Conservation (phyloP, 2,113 vertebrate species). For the Xyrauchen texanus region DNA sequence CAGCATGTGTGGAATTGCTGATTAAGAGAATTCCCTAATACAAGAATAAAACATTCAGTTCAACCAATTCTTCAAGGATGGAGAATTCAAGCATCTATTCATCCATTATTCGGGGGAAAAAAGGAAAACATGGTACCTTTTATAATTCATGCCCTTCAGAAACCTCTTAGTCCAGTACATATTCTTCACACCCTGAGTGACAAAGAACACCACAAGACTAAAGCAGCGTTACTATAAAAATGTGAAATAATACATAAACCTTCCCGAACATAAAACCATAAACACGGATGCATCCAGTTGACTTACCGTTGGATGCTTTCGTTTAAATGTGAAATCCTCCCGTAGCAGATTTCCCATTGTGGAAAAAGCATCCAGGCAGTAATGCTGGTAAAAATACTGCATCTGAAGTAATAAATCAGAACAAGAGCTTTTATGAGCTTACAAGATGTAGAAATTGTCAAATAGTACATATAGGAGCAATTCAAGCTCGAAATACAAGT, state of each 20-base stretch:
- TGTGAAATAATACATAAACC: not conserved
- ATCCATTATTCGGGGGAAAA: not conserved
- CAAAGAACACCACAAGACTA: not conserved
- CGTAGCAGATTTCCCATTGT: constrained; percentile 72
- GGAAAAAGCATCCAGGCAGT: constrained; percentile 74
- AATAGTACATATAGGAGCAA: no score
- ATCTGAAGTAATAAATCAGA: constrained; percentile 65
- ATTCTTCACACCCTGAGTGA: constrained; percentile 15
- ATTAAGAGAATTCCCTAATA: no score
- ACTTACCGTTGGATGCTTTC: constrained; percentile 26
- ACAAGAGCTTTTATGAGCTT: not conserved
- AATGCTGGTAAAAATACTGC: constrained; percentile 74
- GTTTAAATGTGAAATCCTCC: constrained; percentile 67
- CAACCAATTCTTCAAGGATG: no score
- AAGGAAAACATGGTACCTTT: constrained; percentile 51
- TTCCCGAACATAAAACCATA: no score
- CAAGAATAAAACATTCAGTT: no score
- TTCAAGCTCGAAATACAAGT: no score
- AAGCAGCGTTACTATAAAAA: not conserved
- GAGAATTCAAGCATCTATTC: no score
- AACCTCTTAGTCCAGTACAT: constrained; percentile 34
- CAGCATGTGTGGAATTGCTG: no score
- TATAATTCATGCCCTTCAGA: constrained; percentile 38
- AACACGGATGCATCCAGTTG: not conserved
- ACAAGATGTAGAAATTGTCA: no score